These are phyloP conservation scores for Oreotrochilus melanogaster DNA, from an alignment of 2,113 vertebrate genomes.

Conservation along the genomic window DNA sequence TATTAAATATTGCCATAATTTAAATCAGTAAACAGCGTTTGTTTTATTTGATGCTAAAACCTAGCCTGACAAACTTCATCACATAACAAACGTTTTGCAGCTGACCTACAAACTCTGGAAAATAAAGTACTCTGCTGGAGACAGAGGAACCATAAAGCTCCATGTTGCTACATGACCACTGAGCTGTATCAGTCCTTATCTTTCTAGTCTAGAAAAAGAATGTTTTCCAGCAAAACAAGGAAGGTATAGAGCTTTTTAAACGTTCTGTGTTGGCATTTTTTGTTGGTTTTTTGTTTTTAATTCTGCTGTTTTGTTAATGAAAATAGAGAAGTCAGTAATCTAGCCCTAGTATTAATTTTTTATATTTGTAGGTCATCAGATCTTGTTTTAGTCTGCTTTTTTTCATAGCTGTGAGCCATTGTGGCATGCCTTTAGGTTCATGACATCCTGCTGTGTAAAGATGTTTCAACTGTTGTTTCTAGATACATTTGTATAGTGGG, in stretches of 20 bases:
- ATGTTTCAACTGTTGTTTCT: slow-evolving; percentile 65
- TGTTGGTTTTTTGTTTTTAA: not conserved
- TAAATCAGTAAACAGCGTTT: not conserved
- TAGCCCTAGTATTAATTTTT: slow-evolving; percentile 65
- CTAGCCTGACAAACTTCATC: not conserved
- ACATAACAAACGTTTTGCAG: not conserved
- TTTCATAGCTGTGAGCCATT: slow-evolving; percentile 59
- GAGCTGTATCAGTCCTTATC: not conserved
- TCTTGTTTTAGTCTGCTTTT: slow-evolving; percentile 51
- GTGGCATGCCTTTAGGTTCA: slow-evolving; percentile 71
- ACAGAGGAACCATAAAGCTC: not conserved
- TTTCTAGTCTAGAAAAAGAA: not conserved
- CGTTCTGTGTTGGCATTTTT: not conserved
- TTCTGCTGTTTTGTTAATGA: slow-evolving; percentile 12
- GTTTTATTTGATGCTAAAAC: not conserved
- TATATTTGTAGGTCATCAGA: slow-evolving; percentile 71
- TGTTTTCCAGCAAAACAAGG: not conserved
- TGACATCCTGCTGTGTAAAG: slow-evolving; percentile 75
- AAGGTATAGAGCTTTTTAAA: not conserved
- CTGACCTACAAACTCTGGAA: not conserved
- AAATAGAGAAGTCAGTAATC: slow-evolving; percentile 49
- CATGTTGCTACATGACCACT: not conserved
- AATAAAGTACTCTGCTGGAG: not conserved
- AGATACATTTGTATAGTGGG: slow-evolving; percentile 63
- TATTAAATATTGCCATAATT: not conserved